Evolutionary conservation across 2,797 vertebrate genomes (phyloP), one percentile per base, ranked within the genome.

Genomic region (Schizothorax lantsangensis): DNA sequence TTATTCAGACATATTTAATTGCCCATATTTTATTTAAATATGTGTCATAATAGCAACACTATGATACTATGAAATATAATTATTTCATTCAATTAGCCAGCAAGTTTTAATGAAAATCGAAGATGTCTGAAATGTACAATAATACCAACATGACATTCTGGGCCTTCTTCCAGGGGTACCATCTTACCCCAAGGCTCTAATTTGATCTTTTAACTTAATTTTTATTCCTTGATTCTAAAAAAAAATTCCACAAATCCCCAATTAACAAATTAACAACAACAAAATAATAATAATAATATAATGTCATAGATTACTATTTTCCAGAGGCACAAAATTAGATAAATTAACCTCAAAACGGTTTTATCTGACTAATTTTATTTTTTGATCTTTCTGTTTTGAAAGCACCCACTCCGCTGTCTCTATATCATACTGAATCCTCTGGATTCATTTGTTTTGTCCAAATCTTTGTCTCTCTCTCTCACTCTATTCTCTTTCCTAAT

Each of bases 401-500:
- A 33, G 59, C 33, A 1, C 72, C 36, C 54, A 7, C 79, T 66
- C 36, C 15, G 36, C 40, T 38, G 30, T 69, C 57, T 49, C 59
- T 73, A 49, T 66, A 69, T 62, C 57, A 54, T 12, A 49, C 45
- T 33, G 68, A 75, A 73, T 66, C 85, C 77, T 49, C 12, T 88
- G 77, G 59, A 81, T 79, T 33, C 8, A 9, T 30, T 80, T 66
- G 17, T 64, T 66, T 17, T 3, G 30, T 66, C 8, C 2, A 84
- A 36, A 49, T 49, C 57, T 66, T 23, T 62, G 4, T 80, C 84
- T 85, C 68, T 87, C 83, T 88, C 79, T 85, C 79, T 66, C 52
- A 43, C 79, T 72, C 54, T 71, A 23, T 84, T 83, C 86, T 85
- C 87, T 71, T 81, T 80, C 38, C 59, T 86, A 49, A 75, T 64